These are phyloP conservation scores for Cecropterus lyciades DNA, from an alignment of 1,140 invertebrate genomes.

Conservation along the genomic window DNA sequence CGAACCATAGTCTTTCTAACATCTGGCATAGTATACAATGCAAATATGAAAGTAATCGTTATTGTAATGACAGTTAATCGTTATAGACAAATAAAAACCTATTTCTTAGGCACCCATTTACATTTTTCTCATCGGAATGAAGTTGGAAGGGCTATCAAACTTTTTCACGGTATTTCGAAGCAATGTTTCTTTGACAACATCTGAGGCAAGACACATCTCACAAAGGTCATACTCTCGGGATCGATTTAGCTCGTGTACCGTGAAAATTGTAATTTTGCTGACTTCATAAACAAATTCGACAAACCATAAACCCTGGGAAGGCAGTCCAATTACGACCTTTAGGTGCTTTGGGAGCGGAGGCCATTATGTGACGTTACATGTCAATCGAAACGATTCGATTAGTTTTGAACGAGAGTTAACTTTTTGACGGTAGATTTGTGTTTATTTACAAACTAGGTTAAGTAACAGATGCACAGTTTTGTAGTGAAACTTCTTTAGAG, in stretches of 20 bases:
- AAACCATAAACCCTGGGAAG: constrained; percentile 21
- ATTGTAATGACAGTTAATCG: no score
- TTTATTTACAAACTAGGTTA: no score
- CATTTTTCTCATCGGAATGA: no score
- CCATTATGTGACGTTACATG: constrained; percentile 3
- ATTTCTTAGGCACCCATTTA: no score
- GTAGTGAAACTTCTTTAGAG: no score
- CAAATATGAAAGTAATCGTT: no score
- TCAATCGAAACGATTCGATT: constrained; percentile 1
- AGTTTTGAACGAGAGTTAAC: neutral
- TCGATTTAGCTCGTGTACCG: constrained; percentile 14
- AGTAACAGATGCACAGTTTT: no score
- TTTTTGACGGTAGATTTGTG: no score
- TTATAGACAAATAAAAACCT: no score
- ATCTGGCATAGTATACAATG: no score
- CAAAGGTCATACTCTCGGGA: constrained; percentile 16
- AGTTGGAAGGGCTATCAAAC: no score
- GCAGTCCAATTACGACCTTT: constrained; percentile 28
- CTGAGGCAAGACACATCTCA: neutral
- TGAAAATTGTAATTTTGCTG: constrained; percentile 39
- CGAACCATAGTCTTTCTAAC: no score
- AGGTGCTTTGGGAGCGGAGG: constrained; percentile 14
- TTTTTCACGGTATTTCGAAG: constrained; percentile 4
- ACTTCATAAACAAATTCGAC: constrained; percentile 41
- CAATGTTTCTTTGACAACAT: constrained; percentile 4